Evolutionary conservation across 2,113 vertebrate genomes (phyloP).

Genomic region (Ardeotis arabs): DNA sequence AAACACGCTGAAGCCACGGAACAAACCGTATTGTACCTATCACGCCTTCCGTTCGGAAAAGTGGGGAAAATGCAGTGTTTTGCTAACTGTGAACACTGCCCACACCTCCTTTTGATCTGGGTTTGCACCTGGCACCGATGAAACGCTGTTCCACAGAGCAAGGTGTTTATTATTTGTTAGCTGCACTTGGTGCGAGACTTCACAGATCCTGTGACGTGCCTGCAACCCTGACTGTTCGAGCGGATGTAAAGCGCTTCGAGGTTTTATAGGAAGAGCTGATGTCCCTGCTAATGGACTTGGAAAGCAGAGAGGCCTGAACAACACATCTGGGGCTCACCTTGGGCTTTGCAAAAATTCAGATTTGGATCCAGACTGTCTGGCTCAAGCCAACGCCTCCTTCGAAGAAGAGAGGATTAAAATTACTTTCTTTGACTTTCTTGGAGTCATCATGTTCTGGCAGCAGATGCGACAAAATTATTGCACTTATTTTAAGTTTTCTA

Average conservation of each 20-base stretch:
- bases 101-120: not conserved
- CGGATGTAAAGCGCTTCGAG: not conserved
- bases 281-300: not conserved
- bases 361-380: not conserved
- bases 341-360: not conserved
- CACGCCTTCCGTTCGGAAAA: not conserved
- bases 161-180: not conserved
- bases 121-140: not conserved
- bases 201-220: not conserved
- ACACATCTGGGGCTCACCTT: not conserved
- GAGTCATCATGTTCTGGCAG: constrained; percentile 12
- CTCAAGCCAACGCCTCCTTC: not conserved
- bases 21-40: not conserved
- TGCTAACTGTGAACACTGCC: not conserved
- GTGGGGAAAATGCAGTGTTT: not conserved
- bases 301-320: not conserved
- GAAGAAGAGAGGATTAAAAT: constrained; percentile 9
- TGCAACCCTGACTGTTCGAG: not conserved
- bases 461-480: not conserved
- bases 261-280: not conserved
- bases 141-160: not conserved
- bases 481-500: not conserved
- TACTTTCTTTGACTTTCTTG: not conserved
- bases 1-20: not conserved
- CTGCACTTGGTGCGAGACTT: not conserved